Conservation (phyloP, 1,140 invertebrate species). For the Bombus breviceps region DNA sequence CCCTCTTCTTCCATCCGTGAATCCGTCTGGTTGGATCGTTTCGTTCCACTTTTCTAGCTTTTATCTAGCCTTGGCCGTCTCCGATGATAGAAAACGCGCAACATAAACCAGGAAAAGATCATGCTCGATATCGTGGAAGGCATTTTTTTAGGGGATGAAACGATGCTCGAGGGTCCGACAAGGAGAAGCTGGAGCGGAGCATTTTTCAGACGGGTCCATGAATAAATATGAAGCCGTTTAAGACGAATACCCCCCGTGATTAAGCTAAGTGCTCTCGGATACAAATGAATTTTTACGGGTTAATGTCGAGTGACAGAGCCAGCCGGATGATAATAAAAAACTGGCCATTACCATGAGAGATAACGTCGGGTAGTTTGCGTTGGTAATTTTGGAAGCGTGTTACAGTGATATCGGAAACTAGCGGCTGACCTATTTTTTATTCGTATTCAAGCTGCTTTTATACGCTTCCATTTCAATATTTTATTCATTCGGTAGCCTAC, state of each 20-base stretch:
- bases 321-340: background rate
- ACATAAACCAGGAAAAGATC: background rate
- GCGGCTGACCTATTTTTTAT: background rate
- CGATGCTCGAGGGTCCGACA: background rate
- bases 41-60: background rate
- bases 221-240: constrained; percentile 40
- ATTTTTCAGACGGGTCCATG: constrained; percentile 35
- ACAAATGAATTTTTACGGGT: constrained; percentile 46
- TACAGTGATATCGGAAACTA: constrained; percentile 1
- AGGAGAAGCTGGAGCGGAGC: background rate
- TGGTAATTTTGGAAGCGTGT: constrained; percentile 28
- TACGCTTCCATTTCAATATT: background rate
- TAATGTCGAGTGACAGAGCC: constrained; percentile 20
- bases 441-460: background rate
- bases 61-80: background rate
- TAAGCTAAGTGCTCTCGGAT: constrained; percentile 41
- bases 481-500: background rate
- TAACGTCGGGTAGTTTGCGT: constrained; percentile 26
- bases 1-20: background rate
- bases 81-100: background rate
- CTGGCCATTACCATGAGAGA: constrained; percentile 15
- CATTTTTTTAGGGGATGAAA: background rate
- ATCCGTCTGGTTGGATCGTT: background rate
- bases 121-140: background rate
- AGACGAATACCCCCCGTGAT: constrained; percentile 33